Evolutionary conservation across 2,888 invertebrate genomes (phyloP).

Genomic region (Hecatera dysodea): DNA sequence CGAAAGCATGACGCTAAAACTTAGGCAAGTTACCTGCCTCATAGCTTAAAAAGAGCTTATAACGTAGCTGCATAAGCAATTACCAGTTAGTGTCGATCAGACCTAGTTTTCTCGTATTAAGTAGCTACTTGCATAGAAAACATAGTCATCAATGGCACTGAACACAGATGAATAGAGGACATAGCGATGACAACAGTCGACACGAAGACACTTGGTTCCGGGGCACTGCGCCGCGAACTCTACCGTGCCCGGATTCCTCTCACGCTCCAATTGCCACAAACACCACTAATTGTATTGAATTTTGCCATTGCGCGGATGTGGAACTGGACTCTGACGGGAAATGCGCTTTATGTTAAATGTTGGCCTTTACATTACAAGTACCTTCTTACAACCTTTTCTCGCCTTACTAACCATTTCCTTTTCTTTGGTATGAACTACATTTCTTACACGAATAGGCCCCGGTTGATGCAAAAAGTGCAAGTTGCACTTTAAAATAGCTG

Average conservation of each 20-base stretch:
- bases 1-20: constrained; percentile 22
- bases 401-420: not conserved
- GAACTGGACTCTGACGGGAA: constrained; percentile 69
- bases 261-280: constrained; percentile 89
- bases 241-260: constrained; percentile 87
- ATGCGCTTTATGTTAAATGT: constrained; percentile 32
- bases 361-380: not conserved
- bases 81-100: constrained; percentile 15
- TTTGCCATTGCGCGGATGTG: constrained; percentile 79
- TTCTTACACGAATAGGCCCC: no score
- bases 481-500: constrained; percentile 17
- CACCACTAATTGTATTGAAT: constrained; percentile 87
- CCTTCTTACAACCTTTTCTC: not conserved
- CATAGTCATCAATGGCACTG: constrained; percentile 29
- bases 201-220: constrained; percentile 82
- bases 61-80: constrained; percentile 25
- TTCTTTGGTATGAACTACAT: not conserved
- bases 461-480: constrained; percentile 3
- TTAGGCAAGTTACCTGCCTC: not conserved
- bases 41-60: constrained; percentile 3
- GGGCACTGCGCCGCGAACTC: constrained; percentile 82
- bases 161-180: constrained; percentile 70
- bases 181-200: constrained; percentile 74
- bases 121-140: constrained; percentile 22
- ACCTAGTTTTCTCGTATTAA: constrained; percentile 41